Conservation (phyloP, 1,140 invertebrate species). For the Formica selysi region DNA sequence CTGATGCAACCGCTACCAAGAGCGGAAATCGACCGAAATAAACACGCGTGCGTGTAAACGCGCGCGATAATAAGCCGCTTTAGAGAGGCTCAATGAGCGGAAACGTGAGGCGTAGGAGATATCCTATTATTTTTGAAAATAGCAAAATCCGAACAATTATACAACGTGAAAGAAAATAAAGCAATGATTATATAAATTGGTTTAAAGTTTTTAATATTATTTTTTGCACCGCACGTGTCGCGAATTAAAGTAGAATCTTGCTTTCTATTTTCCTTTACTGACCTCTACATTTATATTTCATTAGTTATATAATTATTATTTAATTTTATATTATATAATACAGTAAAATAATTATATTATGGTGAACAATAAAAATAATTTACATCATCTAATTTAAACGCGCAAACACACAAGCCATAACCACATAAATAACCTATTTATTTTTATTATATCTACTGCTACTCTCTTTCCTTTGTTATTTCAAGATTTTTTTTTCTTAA, state of each 20-base stretch:
- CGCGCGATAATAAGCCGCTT: conserved; percentile 33
- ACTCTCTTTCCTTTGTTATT: background rate
- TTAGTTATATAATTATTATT: conserved; percentile 8
- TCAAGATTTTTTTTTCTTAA: background rate
- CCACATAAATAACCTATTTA: background rate
- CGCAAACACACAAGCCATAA: background rate
- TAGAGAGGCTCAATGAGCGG: conserved; percentile 6
- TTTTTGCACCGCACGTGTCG: no score
- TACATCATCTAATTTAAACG: background rate
- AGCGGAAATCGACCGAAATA: conserved; percentile 63
- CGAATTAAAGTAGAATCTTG: background rate
- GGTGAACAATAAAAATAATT: background rate
- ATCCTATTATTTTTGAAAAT: conserved; percentile 32
- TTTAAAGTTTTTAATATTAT: conserved; percentile 1
- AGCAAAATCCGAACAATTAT: conserved; percentile 26
- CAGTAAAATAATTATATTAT: conserved; percentile 13
- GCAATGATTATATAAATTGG: background rate
- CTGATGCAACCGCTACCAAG: conserved; percentile 53
- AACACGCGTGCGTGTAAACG: conserved; percentile 48
- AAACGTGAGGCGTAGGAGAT: background rate
- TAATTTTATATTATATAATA: conserved; percentile 10
- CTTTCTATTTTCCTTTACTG: no score
- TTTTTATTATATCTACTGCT: background rate
- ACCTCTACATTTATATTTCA: background rate
- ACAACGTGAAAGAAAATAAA: background rate